Evolutionary conservation across 2,888 invertebrate species (phyloP), one percentile per base, ranked within the genome.

Genomic region (Sussaba pulchella): DNA sequence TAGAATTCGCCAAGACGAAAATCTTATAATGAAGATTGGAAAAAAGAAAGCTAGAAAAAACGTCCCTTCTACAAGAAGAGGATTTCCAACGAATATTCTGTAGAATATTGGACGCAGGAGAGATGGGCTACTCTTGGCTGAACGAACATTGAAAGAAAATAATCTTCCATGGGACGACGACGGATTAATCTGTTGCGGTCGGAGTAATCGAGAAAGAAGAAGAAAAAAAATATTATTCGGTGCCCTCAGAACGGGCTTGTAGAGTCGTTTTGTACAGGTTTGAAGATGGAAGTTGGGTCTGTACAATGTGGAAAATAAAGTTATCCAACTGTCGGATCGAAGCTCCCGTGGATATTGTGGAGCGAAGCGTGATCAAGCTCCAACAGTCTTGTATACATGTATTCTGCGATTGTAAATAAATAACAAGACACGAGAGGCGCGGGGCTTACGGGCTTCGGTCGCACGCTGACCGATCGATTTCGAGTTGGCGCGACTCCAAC

Each of bases 341-440:
- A 66, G 71, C 39, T 36, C 26, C 66, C 24, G 14, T 21, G 21
- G 31, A 14, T 50, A 67, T 26, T 31, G 21, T 12, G 24, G 52
- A 43, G 54, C n/a, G 26, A 74, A 70, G 26, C 61, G 66, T 75
- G 59, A 24, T 31, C 50, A 57, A 70, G 45, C 70, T 59, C 64
- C 61, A 81, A 73, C 71, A 66, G 66, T 70, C 73, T 74, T 74
- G 78, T 81, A 82, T 82, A 84, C 82, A 77, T 78, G 84, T 78
- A 81, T 82, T 2, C 4, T 6, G 83, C 77, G 72, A 78, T 82
- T 77, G 82, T 88, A 85, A 88, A 88, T 88, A 88, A 88, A 88
- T 88, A 87, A 88, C 84, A 85, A 86, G 84, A 80, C 72, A 78
- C 78, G 70, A 82, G 74, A 24, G 52, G 57, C 69, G 66, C 52